Base-by-base conservation (phyloP, 2,113 vertebrate species). In the Polypterus senegalus region DNA sequence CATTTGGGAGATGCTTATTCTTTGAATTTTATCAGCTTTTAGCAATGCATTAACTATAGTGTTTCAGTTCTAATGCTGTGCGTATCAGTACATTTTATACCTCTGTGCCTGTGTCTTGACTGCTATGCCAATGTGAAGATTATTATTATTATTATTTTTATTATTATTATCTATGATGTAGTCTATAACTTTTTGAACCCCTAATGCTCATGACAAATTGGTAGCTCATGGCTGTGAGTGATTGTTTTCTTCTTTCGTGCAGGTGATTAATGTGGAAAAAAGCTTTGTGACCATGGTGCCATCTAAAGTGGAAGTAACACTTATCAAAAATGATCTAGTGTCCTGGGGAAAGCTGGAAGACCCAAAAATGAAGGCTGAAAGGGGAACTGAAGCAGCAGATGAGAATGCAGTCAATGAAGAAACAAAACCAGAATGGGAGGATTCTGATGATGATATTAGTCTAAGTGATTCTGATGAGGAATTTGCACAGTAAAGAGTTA, bases 311-410 rank as follows among this genome's bases (percentile, higher is more conserved):
- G 96, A 98, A 79, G 83, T 98, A 67, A 74, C 60, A 0, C 84
- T 99, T 64, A 68, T 70, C 58, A 99, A 99, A 75, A 85, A 77
- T 5, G 84, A 88, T 71, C 75, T 74, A 3, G 84, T 90, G 57
- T 66, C 84, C 58, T 99, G 96, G 96, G 89, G 88, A 45, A 88
- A 87, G 73, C 86, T 99, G 76, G 92, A 98, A 70, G 84, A 93
- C 65, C 73, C 87, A 1, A 61, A 77, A 70, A 55, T 79, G 71
- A 78, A 79, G 9, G 65, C 47, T 0, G 76, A 76, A 55, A 73
- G 74, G 0, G 59, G 82, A 56, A 63, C 62, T 6, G 65, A 73
- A 43, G 74, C 71, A 57, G 57, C 61, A 4, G 70, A 78, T 46
- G 62, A 63, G n/a, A 49, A 76, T 1, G 1, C 47, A 0, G 69